These are phyloP conservation scores for Oceanites oceanicus DNA, from an alignment of 2,113 vertebrate species.

Conservation along the genomic window DNA sequence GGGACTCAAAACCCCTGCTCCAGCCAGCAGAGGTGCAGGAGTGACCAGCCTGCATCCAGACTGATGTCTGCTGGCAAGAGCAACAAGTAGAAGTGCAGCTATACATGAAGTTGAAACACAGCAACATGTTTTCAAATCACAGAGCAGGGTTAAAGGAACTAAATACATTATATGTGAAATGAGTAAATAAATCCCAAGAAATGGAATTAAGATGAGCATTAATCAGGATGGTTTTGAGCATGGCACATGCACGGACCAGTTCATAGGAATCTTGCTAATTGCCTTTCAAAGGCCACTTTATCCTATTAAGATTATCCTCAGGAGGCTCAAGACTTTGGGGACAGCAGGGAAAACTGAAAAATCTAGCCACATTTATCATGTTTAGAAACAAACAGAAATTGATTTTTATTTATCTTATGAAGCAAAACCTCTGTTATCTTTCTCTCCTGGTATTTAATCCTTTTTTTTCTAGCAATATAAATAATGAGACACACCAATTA, in stretches of 20 bases:
- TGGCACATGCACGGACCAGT: slow-evolving; percentile 22
- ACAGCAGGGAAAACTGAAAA: not conserved
- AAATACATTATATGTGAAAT: slow-evolving; percentile 38
- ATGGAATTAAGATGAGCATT: slow-evolving; percentile 63
- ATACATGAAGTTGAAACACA: accelerated
- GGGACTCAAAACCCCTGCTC: not conserved
- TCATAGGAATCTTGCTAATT: slow-evolving; percentile 63
- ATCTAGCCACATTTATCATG: slow-evolving; percentile 56
- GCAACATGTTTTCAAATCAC: not conserved
- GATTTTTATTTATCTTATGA: slow-evolving; percentile 69
- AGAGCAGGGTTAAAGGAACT: not conserved
- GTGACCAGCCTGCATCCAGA: not conserved
- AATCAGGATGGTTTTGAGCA: slow-evolving; percentile 58
- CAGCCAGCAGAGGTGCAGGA: not conserved
- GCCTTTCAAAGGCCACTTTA: slow-evolving; percentile 71
- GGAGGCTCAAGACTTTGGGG: not conserved
- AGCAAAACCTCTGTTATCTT: slow-evolving; percentile 28
- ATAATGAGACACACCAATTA: slow-evolving; percentile 49
- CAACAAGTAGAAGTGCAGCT: not conserved
- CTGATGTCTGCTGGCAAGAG: not conserved
- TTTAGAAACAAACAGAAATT: slow-evolving; percentile 65
- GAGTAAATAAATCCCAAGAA: slow-evolving; percentile 70
- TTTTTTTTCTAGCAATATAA: not conserved
- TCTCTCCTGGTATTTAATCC: slow-evolving; percentile 39
- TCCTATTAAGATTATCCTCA: slow-evolving; percentile 68